Percentiles rank a stretch among this genome's conserved stretches.
Conservation (phyloP, 1,140 invertebrate genomes). For the Chrysomallon squamiferum region DNA sequence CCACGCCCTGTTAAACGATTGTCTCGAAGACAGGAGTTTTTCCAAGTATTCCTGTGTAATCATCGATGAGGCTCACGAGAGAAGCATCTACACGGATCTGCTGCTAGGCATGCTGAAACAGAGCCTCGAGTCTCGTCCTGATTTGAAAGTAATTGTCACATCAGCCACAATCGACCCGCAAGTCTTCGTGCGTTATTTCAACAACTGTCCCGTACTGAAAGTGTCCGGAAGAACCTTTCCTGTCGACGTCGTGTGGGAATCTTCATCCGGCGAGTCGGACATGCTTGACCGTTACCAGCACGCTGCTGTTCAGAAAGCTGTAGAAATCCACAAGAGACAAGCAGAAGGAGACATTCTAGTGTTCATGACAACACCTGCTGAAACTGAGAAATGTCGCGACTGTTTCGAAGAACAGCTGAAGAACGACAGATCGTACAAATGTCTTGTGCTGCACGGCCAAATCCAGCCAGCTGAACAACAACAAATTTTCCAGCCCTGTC, state of each 20-base stretch:
- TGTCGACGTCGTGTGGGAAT: conserved; percentile 86
- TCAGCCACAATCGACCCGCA: conserved; percentile 67
- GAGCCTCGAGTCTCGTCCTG: conserved; percentile 35
- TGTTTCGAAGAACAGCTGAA: conserved; percentile 19
- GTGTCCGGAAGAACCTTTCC: conserved; percentile 86
- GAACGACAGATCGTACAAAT: conserved; percentile 17
- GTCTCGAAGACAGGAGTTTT: conserved; percentile 72
- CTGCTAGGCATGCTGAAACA: conserved; percentile 82
- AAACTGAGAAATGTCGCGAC: conserved; percentile 51
- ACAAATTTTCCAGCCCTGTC: conserved; percentile 44
- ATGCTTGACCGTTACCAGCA: conserved; percentile 84
- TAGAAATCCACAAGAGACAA: conserved; percentile 93
- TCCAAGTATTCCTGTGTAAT: conserved; percentile 81
- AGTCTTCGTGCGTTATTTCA: conserved; percentile 69
- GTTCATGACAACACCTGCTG: conserved; percentile 79
- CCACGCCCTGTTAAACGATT: conserved; percentile 95
- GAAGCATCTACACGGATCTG: conserved; percentile 93
- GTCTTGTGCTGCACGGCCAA: conserved; percentile 89
- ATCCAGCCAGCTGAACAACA: conserved; percentile 95
- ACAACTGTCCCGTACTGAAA: conserved; percentile 89
- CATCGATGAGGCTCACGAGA: conserved; percentile 96
- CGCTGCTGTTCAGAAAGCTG: conserved; percentile 90
- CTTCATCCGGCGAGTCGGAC: conserved; percentile 89
- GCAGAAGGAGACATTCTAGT: conserved; percentile 93
- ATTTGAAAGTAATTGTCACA: conserved; percentile 54